Percentiles rank a stretch among this genome's conserved stretches.
Conservation (phyloP, 2,888 invertebrate genomes). For the Ophonus ardosiacus region DNA sequence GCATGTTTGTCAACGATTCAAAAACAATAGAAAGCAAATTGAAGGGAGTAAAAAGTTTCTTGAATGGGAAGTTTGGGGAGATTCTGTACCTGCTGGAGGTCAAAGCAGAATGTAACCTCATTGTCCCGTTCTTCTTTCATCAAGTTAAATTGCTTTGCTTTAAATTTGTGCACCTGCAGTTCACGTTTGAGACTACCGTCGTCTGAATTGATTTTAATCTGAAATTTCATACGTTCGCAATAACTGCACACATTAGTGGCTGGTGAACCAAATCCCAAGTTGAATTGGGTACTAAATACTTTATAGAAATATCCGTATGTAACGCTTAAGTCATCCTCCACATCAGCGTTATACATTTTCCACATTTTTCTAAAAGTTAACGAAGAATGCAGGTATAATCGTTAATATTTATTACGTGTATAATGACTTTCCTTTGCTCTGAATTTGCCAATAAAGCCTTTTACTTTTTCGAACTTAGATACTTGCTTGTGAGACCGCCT, state of each 20-base stretch:
- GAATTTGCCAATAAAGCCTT: conserved; percentile 52
- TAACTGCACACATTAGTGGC: conserved; percentile 51
- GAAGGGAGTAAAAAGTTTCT: conserved; percentile 66
- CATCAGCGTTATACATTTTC: conserved; percentile 59
- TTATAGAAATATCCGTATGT: conserved; percentile 61
- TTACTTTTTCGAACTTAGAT: conserved; percentile 37
- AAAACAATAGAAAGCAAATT: conserved; percentile 65
- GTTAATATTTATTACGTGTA: conserved; percentile 35
- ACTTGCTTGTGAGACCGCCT: not conserved
- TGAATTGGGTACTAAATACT: conserved; percentile 56
- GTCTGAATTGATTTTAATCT: not conserved
- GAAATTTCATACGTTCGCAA: conserved; percentile 44
- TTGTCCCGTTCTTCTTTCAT: conserved; percentile 63
- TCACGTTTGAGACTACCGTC: no score
- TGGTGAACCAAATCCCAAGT: conserved; percentile 57
- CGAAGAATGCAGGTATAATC: conserved; percentile 44
- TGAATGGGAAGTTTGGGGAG: conserved; percentile 66
- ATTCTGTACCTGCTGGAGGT: conserved; percentile 67
- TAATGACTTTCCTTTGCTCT: conserved; percentile 57
- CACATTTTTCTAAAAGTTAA: conserved; percentile 45
- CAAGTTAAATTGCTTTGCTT: conserved; percentile 54
- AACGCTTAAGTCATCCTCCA: conserved; percentile 35
- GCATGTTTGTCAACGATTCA: conserved; percentile 60
- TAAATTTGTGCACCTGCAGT: conserved; percentile 40
- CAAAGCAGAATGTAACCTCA: conserved; percentile 41